Percentiles rank a stretch among this genome's conserved stretches.
These are phyloP conservation scores for Micromussa lordhowensis DNA, from an alignment of 92 coral and sea anemone species.

Conservation along the genomic window DNA sequence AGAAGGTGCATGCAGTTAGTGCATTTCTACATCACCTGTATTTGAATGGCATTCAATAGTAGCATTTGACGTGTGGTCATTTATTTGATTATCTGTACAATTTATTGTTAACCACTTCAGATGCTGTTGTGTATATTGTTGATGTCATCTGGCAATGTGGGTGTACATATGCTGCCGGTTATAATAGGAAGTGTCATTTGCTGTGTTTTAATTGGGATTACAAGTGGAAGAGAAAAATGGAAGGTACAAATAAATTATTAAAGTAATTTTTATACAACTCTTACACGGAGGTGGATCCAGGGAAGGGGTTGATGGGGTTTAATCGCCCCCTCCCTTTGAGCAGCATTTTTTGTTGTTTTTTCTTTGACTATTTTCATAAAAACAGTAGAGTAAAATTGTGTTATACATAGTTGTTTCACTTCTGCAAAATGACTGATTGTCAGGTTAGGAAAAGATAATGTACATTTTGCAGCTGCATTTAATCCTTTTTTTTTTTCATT, in stretches of 20 bases:
- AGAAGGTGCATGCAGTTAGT: background rate
- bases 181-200: conserved; percentile 41
- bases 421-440: no score
- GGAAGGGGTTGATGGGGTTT: no score
- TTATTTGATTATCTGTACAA: background rate
- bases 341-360: no score
- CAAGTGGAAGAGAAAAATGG: conserved; percentile 40
- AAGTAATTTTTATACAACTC: no score
- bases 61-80: background rate
- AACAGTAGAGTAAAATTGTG: no score
- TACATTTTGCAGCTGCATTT: no score
- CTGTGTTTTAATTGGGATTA: conserved; percentile 57
- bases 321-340: no score
- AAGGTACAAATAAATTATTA: conserved; percentile 53
- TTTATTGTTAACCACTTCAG: background rate
- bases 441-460: no score
- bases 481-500: no score
- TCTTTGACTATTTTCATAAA: no score
- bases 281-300: no score
- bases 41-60: background rate
- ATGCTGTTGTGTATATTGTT: conserved; percentile 36
- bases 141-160: conserved; percentile 60
- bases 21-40: background rate
- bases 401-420: no score
- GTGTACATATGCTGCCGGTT: conserved; percentile 46